A percentile compares a stretch with the other conserved stretches of the same genome.
Evolutionary conservation across 2,113 vertebrate species (phyloP).

Genomic region (Microcebus tavaratra): DNA sequence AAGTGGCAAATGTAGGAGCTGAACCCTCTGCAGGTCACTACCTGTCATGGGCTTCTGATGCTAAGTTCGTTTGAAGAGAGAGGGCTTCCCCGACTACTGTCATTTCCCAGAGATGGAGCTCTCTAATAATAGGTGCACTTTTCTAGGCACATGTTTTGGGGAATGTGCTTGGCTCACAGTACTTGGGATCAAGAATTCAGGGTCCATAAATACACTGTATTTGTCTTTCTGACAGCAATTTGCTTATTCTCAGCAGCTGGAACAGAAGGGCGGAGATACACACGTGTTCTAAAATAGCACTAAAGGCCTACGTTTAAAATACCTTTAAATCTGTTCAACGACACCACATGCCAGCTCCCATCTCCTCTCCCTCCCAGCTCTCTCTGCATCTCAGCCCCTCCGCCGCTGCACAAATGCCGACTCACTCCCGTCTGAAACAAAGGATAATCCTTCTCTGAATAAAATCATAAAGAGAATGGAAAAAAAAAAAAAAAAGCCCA

Average conservation of each 20-base stretch:
- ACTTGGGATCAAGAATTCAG: conserved; percentile 30
- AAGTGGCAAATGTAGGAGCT: not conserved
- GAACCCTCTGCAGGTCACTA: conserved; percentile 39
- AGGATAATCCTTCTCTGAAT: not conserved
- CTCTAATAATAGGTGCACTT: conserved; percentile 37
- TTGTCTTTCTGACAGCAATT: conserved; percentile 23
- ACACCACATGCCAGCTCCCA: conserved; percentile 56
- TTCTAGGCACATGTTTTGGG: conserved; percentile 45
- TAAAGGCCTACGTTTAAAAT: conserved; percentile 74
- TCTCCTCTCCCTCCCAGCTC: conserved; percentile 16
- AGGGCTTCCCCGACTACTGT: not conserved
- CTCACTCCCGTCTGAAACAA: conserved; percentile 46
- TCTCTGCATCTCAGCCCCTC: not conserved
- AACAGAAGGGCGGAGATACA: not conserved
- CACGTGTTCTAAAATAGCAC: conserved; percentile 56
- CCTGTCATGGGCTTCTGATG: not conserved
- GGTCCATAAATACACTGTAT: not conserved
- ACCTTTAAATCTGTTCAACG: conserved; percentile 63
- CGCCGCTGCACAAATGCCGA: not conserved
- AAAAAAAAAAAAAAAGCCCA: not conserved
- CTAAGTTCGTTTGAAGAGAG: not conserved
- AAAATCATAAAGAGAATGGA: conserved; percentile 17
- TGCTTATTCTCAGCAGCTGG: conserved; percentile 46
- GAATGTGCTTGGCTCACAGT: conserved; percentile 31
- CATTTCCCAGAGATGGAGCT: not conserved